phyloP scores from a whole-genome alignment of 2,113 vertebrate genomes.

The Typhlomys cinereus region DNA sequence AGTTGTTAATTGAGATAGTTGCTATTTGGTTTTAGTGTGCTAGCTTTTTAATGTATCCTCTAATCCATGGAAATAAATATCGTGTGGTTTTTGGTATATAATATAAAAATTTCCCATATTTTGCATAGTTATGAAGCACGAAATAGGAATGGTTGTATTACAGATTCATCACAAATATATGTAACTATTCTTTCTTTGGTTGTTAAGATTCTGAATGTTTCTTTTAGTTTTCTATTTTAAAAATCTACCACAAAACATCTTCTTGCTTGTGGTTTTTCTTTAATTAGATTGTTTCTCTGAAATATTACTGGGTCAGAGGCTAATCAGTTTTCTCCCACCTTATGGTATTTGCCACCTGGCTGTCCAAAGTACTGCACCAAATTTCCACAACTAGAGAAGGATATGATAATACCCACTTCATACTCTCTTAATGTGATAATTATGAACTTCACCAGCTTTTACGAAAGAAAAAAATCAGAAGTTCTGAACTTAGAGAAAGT shows the following conservation, averaged over 20 bases:
- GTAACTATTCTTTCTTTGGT: neutral
- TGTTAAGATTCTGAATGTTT: constrained; percentile 10
- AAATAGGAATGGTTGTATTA: constrained; percentile 16
- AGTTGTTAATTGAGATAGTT: neutral
- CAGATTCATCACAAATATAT: neutral
- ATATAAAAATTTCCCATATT: neutral
- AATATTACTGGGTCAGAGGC: constrained; percentile 29
- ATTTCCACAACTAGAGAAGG: constrained; percentile 1
- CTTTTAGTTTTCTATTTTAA: neutral
- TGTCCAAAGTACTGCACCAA: constrained; percentile 19
- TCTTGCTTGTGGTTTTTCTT: neutral
- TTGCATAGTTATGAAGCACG: neutral
- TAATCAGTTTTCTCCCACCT: constrained; percentile 14
- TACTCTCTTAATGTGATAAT: neutral
- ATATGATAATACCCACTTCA: neutral
- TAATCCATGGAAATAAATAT: neutral
- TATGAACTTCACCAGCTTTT: constrained; percentile 34
- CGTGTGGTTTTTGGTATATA: neutral
- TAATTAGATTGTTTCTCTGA: constrained; percentile 20
- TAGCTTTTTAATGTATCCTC: neutral
- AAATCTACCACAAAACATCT: neutral
- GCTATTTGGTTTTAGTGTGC: neutral
- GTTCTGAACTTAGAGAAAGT: too few species aligned
- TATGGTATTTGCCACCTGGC: neutral
- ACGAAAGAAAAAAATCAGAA: too few species aligned